Conservation (phyloP, 2,113 vertebrate genomes). For the Platysteira castanea region DNA sequence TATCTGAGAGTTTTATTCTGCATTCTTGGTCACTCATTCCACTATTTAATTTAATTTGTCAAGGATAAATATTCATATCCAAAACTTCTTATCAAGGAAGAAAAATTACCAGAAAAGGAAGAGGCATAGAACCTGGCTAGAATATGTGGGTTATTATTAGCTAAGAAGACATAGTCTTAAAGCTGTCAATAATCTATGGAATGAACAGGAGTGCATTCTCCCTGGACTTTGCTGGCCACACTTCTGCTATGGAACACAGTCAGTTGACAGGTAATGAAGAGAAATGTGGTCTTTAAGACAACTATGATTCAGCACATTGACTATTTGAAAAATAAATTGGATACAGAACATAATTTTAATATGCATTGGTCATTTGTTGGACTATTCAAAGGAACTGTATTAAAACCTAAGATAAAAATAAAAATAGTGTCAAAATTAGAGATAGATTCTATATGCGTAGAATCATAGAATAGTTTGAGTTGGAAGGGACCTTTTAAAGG, state of each 20-base stretch:
- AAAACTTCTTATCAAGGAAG: not conserved
- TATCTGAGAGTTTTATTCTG: not conserved
- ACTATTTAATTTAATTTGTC: not conserved
- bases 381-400: not conserved
- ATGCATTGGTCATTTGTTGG: not conserved
- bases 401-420: not conserved
- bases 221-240: not conserved
- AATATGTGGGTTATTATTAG: not conserved
- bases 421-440: not conserved
- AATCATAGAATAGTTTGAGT: not conserved
- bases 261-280: not conserved
- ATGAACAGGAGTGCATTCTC: not conserved
- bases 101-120: not conserved
- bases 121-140: not conserved
- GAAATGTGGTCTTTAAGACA: conserved; percentile 12
- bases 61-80: not conserved
- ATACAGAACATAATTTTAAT: not conserved
- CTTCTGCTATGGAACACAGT: not conserved
- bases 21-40: not conserved
- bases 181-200: not conserved
- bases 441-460: not conserved
- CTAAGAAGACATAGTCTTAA: not conserved
- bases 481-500: not conserved
- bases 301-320: not conserved
- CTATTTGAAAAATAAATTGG: conserved; percentile 1